These are phyloP conservation scores for Crypturellus tataupa DNA, from an alignment of 2,797 vertebrate species.

Conservation along the genomic window DNA sequence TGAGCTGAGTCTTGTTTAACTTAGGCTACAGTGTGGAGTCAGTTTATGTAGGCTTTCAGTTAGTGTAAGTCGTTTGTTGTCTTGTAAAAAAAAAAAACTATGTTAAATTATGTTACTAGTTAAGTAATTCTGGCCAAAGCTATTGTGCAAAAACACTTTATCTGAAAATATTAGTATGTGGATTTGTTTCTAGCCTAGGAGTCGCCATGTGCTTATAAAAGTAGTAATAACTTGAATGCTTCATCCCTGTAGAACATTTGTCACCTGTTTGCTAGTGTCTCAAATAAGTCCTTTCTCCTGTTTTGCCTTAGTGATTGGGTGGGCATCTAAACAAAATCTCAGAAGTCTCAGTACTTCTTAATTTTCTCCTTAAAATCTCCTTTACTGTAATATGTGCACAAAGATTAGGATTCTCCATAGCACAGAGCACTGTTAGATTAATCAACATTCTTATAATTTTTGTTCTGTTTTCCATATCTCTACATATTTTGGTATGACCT, in stretches of 20 bases:
- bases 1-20: neutral
- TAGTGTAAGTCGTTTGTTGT: slow-evolving; percentile 1
- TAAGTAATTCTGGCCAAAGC: neutral
- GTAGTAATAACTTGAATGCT: neutral
- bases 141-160: slow-evolving; percentile 9
- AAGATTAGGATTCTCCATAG: neutral
- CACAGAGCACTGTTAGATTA: neutral
- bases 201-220: neutral
- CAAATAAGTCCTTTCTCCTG: neutral
- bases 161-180: neutral
- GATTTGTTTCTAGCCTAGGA: neutral
- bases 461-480: neutral
- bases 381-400: neutral
- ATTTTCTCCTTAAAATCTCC: neutral
- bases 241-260: neutral
- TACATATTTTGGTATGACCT: neutral
- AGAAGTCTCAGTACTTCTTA: neutral
- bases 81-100: neutral
- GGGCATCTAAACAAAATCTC: neutral
- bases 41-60: slow-evolving; percentile 28
- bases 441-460: neutral
- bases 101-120: slow-evolving; percentile 6
- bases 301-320: neutral
- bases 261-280: neutral
- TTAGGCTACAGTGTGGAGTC: neutral